Evolutionary conservation across 2,797 vertebrate genomes (phyloP).

Genomic region (Morus bassanus): DNA sequence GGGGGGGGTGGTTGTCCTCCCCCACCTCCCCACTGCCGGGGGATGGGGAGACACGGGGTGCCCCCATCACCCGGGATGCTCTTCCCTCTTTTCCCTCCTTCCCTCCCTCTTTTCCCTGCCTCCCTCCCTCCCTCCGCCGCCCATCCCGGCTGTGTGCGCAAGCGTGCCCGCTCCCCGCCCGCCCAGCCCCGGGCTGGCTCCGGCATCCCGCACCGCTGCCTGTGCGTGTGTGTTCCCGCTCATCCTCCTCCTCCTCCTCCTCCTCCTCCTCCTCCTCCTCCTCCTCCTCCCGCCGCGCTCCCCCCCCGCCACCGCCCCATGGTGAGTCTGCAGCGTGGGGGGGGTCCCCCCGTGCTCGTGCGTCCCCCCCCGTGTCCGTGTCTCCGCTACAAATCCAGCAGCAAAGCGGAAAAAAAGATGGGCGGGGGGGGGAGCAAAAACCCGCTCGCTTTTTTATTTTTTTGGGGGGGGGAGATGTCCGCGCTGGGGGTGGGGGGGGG

Average conservation of each 20-base stretch:
- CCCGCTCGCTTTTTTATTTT: no score
- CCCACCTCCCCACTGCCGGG: no score
- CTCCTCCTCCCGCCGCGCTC: neutral
- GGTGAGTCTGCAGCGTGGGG: neutral
- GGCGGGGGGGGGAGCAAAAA: neutral
- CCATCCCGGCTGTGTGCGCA: neutral
- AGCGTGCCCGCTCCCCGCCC: neutral
- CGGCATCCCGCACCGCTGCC: neutral
- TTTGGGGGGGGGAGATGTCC: no score
- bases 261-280: no score
- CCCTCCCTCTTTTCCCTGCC: no score
- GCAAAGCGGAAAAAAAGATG: neutral
- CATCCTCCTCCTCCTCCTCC: no score
- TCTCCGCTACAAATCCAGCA: neutral
- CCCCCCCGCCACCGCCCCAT: neutral
- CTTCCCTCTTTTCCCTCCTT: no score
- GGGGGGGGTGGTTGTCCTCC: rapidly evolving
- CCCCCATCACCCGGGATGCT: neutral
- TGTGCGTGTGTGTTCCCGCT: no score
- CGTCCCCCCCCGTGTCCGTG: neutral
- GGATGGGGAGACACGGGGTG: neutral
- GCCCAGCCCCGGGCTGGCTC: neutral
- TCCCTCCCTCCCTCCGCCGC: neutral
- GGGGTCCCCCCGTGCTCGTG: neutral
- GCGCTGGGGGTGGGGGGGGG: neutral